phyloP scores from a whole-genome alignment of 2,797 vertebrate genomes.

The Melopsittacus undulatus region DNA sequence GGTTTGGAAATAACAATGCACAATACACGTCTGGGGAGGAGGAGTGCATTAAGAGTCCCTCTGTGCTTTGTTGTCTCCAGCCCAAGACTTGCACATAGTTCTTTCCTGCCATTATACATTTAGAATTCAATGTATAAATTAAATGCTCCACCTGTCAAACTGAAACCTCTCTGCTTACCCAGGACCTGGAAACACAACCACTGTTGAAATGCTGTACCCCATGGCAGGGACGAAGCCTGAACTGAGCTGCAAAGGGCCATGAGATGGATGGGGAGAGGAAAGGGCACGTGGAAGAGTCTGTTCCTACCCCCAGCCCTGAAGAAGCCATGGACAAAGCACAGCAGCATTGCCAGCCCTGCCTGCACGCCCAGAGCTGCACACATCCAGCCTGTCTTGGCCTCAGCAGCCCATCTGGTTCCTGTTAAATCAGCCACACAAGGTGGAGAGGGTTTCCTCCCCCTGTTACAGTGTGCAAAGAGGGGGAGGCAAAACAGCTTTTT shows the following conservation, averaged over 20 bases:
- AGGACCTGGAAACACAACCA: not conserved
- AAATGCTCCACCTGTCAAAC: not conserved
- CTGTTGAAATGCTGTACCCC: not conserved
- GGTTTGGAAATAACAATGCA: not conserved
- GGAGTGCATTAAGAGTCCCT: not conserved
- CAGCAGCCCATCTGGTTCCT: slow-evolving; percentile 61
- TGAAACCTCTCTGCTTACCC: not conserved
- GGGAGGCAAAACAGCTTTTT: slow-evolving; percentile 18
- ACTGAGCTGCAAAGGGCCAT: not conserved
- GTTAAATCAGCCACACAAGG: slow-evolving; percentile 46
- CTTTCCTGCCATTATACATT: not conserved
- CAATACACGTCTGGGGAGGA: accelerated
- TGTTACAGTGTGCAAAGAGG: not conserved
- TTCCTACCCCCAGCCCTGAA: not conserved
- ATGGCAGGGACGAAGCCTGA: not conserved
- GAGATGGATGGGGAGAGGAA: not conserved
- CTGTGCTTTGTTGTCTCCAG: not conserved
- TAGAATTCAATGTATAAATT: not conserved
- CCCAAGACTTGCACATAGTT: not conserved
- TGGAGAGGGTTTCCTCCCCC: not conserved
- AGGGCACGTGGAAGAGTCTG: not conserved
- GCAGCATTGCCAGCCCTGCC: not conserved
- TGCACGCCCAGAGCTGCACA: not conserved
- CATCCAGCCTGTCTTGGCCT: not conserved
- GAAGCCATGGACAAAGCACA: not conserved